These are phyloP conservation scores for Anoura caudifer DNA, from an alignment of 2,113 vertebrate species.

Conservation along the genomic window DNA sequence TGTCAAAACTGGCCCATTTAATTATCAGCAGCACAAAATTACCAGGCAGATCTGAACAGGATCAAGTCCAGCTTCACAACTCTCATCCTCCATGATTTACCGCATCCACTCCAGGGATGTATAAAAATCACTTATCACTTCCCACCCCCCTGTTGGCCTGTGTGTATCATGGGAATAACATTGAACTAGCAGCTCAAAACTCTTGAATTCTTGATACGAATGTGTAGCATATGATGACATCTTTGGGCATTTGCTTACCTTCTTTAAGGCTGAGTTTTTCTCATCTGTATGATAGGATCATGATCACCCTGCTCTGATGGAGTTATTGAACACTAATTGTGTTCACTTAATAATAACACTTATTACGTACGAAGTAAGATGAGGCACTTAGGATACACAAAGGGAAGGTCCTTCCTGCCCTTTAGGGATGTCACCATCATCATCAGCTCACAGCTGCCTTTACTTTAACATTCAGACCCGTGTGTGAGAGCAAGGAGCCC, in stretches of 20 bases:
- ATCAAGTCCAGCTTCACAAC: background rate
- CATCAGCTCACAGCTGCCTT: background rate
- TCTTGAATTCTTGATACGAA: background rate
- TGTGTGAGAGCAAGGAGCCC: fast-evolving
- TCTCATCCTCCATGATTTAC: background rate
- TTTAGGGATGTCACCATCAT: background rate
- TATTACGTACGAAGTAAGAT: background rate
- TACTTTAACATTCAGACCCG: background rate
- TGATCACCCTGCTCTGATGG: background rate
- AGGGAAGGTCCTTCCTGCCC: background rate
- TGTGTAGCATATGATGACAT: too few species aligned
- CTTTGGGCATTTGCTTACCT: background rate
- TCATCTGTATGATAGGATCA: background rate
- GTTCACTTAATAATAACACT: too few species aligned
- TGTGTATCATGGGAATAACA: background rate
- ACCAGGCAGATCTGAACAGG: background rate
- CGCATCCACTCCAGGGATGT: background rate
- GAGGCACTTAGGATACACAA: background rate
- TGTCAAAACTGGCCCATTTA: background rate
- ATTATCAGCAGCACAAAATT: background rate
- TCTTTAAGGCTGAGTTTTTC: background rate
- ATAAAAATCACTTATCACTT: background rate
- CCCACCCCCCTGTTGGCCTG: background rate
- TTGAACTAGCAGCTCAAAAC: background rate
- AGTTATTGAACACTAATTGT: background rate